Percentiles rank a stretch among this genome's conserved stretches.
Evolutionary conservation across 2,888 invertebrate genomes (phyloP).

Genomic region (Lithophane ornitopus): DNA sequence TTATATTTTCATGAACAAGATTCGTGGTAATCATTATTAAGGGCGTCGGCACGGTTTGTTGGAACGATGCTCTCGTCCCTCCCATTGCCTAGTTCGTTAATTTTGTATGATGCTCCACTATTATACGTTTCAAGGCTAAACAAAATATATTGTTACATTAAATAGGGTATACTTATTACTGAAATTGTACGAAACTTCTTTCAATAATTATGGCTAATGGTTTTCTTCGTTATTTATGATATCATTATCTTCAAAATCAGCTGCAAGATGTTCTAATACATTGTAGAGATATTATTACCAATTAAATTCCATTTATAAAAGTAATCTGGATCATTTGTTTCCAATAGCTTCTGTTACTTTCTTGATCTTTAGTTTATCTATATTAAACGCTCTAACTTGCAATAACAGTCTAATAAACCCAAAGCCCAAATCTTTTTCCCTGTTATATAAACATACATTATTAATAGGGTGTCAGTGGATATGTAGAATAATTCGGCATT

Average conservation of each 20-base stretch:
- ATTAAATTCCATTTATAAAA: neutral
- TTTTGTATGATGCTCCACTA: constrained; percentile 35
- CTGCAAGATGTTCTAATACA: neutral
- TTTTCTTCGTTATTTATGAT: neutral
- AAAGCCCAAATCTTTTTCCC: constrained; percentile 4
- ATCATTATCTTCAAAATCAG: neutral
- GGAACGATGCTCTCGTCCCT: constrained; percentile 39
- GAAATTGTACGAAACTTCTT: constrained; percentile 9
- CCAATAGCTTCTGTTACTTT: neutral
- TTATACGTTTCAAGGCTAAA: constrained; percentile 49
- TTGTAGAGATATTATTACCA: neutral
- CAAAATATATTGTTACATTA: constrained; percentile 14
- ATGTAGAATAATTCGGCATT: constrained; percentile 27
- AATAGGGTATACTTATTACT: constrained; percentile 14
- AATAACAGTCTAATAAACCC: neutral
- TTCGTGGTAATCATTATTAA: constrained; percentile 50
- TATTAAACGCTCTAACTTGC: neutral
- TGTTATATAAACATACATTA: constrained; percentile 9
- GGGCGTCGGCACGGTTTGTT: constrained; percentile 29
- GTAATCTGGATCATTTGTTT: neutral
- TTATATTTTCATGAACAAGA: constrained; percentile 56
- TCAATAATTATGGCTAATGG: constrained; percentile 4
- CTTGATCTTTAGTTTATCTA: neutral
- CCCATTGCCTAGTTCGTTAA: constrained; percentile 56
- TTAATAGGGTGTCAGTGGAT: constrained; percentile 12